Conservation (phyloP, 2,888 invertebrate species). For the Pomacea canaliculata region DNA sequence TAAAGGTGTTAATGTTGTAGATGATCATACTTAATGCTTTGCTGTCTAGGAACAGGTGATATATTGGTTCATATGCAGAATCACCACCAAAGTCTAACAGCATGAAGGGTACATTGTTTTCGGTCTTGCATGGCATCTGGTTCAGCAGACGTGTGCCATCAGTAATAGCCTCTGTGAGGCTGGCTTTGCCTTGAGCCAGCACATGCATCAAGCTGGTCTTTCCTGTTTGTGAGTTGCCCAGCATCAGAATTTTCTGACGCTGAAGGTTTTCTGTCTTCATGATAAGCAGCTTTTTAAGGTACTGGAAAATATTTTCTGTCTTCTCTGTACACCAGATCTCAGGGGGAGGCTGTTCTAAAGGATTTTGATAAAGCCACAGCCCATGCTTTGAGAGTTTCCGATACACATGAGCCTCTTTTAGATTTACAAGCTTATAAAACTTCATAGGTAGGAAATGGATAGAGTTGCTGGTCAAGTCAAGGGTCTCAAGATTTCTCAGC, state of each 20-base stretch:
- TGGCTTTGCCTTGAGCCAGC: conserved; percentile 55
- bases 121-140: conserved; percentile 60
- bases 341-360: conserved; percentile 64
- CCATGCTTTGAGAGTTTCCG: conserved; percentile 62
- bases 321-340: conserved; percentile 66
- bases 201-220: conserved; percentile 63
- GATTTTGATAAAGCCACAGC: conserved; percentile 68
- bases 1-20: conserved; percentile 58
- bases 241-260: conserved; percentile 60
- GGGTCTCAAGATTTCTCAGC: conserved; percentile 61
- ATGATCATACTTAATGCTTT: conserved; percentile 60
- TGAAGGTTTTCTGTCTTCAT: conserved; percentile 65
- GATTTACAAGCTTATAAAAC: conserved; percentile 57
- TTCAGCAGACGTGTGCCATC: conserved; percentile 56
- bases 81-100: conserved; percentile 65
- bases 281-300: conserved; percentile 61
- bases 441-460: conserved; percentile 60
- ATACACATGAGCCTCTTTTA: conserved; percentile 63
- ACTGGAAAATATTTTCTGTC: conserved; percentile 62
- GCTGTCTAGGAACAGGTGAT: conserved; percentile 58
- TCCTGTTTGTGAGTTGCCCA: conserved; percentile 64
- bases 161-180: conserved; percentile 41
- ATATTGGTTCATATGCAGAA: conserved; percentile 53
- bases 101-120: conserved; percentile 63
- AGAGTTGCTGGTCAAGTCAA: conserved; percentile 64